Base-by-base conservation (phyloP, 2,113 vertebrate species). In the Peromyscus maniculatus region DNA sequence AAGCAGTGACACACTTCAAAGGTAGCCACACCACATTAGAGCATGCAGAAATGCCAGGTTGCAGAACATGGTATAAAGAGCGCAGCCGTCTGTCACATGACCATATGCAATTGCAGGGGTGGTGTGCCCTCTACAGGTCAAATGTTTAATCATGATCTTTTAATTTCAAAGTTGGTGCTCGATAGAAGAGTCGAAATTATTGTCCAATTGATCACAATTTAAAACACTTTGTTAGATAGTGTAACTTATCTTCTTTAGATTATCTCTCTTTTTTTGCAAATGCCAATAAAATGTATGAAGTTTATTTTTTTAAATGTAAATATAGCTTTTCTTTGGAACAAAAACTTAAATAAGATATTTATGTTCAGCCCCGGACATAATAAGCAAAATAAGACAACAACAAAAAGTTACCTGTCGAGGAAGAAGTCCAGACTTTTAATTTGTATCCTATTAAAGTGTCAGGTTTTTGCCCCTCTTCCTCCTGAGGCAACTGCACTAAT, bases 121-220 rank as follows among this genome's bases (percentile, higher is more conserved):
- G 7, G 11, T 33, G 43, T n/a, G 9, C 12, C 21, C 55, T 43
- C 2, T 31, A 36, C 0, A 55, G 22, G 1, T 13, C 66, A 74
- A 87, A 93, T 21, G 10, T 74, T 66, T 77, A 59, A n/a, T 92
- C 78, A n/a, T 16, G n/a, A 74, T 72, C 67, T 69, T 79, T 94
- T 62, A 39, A 89, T 94, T 91, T 89, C 66, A 69, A 91, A 93
- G 62, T 49, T 17, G 5, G 15, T 80, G 19, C 16, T 89, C 33
- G 87, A 3, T 15, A 82, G 13, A 55, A 91, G 11, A 93, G 62
- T 74, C 8, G 93, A 89, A 96, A 78, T 78, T 74, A 92, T 17
- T 62, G 2, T 6, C 49, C n/a, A 24, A 2, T 93, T 89, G 28
- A 62, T 2, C 52, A 87, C 36, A 86, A 57, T 43, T 89, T 91